Base-by-base conservation (phyloP, 2,888 invertebrate genomes). In the Melanostoma mellinum region DNA sequence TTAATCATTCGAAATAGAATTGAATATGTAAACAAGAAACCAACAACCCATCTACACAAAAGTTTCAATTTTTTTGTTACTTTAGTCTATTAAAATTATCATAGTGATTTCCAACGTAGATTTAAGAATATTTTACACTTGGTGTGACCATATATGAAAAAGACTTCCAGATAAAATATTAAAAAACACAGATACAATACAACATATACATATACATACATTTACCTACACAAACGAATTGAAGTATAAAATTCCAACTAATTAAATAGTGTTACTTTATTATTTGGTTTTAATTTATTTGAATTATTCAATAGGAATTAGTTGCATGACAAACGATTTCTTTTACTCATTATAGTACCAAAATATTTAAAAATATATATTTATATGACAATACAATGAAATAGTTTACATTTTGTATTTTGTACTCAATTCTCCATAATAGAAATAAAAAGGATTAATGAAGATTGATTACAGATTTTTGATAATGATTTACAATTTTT, bases 61-160 rank as follows among this genome's bases (percentile, higher is more conserved):
- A 52, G 9, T 52, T 8, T 67, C 33, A 4, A 42, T 38, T n/a
- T 50, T 36, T 33, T 67, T n/a, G 6, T 53, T 35, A 38, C 42
- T 53, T 35, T 55, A 40, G 40, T 42, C 20, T 20, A 20, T 20
- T 20, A 20, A 20, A 20, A 20, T 20, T 20, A 20, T 20, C 20
- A 20, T 20, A 20, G 20, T 20, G 20, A 20, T 20, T 20, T 20
- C 20, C 20, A 20, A 20, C 20, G 38, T 63, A 63, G 63, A 50
- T 30, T 63, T 63, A 63, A 46, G 48, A 48, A 61, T 20, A 69
- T 78, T 79, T 38, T 60, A 74, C 36, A 65, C 75, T 20, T 79
- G 79, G 79, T 79, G 79, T 84, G 84, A 84, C 79, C 84, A 84
- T 74, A 20, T 71, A 72, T 44, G 20, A 52, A 79, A 79, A 84